Conservation (phyloP, 2,797 vertebrate genomes). For the Dallia pectoralis region DNA sequence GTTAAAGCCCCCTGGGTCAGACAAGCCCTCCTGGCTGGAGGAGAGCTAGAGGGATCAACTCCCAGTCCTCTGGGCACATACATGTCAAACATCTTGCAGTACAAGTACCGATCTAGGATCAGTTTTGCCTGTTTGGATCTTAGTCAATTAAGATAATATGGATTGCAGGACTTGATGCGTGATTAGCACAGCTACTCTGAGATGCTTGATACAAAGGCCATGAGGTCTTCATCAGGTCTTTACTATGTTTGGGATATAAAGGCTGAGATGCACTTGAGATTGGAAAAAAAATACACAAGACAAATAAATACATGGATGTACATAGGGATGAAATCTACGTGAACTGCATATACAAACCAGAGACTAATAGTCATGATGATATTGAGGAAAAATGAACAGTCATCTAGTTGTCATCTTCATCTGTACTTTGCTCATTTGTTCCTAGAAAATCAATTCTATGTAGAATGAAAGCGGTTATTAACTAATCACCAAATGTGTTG, state of each 20-base stretch:
- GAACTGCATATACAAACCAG: conserved; percentile 32
- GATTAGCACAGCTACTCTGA: background rate
- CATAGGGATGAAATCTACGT: conserved; percentile 22
- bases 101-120: background rate
- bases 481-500: conserved; percentile 20
- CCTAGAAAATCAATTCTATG: conserved; percentile 47
- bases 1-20: conserved; percentile 87
- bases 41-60: conserved; percentile 80
- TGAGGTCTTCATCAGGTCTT: background rate
- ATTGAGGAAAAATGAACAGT: conserved; percentile 25
- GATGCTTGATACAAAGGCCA: background rate
- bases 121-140: background rate
- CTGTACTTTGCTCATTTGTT: conserved; percentile 39
- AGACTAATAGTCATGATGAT: conserved; percentile 32
- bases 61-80: conserved; percentile 3
- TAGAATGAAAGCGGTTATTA: conserved; percentile 30
- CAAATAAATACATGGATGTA: conserved; percentile 32
- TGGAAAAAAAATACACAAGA: conserved; percentile 21
- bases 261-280: conserved; percentile 31
- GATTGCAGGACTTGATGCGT: background rate
- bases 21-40: conserved; percentile 98
- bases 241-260: conserved; percentile 23
- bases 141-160: background rate
- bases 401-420: conserved; percentile 45
- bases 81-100: background rate